Percentiles rank a stretch among this genome's conserved stretches.
phyloP scores from a whole-genome alignment of 2,888 invertebrate genomes.

The Archaeoteleia sp. region DNA sequence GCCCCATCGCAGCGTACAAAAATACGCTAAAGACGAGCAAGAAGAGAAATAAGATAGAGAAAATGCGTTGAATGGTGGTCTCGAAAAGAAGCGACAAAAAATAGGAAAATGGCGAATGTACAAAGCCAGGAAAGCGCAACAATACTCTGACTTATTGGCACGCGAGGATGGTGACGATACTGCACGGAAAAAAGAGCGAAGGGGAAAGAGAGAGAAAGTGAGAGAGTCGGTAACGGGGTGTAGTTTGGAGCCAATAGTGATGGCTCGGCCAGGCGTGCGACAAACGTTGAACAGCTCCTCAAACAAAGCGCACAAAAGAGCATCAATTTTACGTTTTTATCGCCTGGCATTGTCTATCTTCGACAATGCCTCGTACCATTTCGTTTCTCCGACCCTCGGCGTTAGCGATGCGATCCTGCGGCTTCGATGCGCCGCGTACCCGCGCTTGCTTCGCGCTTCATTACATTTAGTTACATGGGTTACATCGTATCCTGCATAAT shows the following conservation, averaged over 20 bases:
- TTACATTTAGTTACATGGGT: constrained; percentile 46
- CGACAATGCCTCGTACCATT: constrained; percentile 64
- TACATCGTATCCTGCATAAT: constrained; percentile 41
- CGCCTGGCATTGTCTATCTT: constrained; percentile 71
- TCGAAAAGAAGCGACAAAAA: constrained; percentile 18
- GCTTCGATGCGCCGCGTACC: constrained; percentile 23
- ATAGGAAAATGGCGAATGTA: constrained; percentile 55
- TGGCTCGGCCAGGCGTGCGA: constrained; percentile 69
- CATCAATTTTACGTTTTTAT: constrained; percentile 75
- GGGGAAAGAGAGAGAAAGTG: constrained; percentile 18
- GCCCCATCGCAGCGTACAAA: background rate
- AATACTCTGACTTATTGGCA: constrained; percentile 64
- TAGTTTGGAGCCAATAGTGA: constrained; percentile 68
- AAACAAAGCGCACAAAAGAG: constrained; percentile 73
- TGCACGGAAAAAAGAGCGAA: constrained; percentile 15
- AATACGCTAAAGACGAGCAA: constrained; percentile 2
- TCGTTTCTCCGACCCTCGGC: constrained; percentile 49
- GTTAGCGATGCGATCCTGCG: constrained; percentile 47
- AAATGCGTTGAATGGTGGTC: constrained; percentile 17
- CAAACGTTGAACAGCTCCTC: constrained; percentile 70
- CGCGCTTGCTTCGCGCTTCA: constrained; percentile 48
- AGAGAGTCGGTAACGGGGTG: constrained; percentile 52
- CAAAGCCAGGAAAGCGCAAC: constrained; percentile 58
- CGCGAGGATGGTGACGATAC: constrained; percentile 29
- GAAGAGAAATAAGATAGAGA: constrained; percentile 23